These are phyloP conservation scores for Belonocnema kinseyi DNA, from an alignment of 1,140 invertebrate genomes.

Conservation along the genomic window DNA sequence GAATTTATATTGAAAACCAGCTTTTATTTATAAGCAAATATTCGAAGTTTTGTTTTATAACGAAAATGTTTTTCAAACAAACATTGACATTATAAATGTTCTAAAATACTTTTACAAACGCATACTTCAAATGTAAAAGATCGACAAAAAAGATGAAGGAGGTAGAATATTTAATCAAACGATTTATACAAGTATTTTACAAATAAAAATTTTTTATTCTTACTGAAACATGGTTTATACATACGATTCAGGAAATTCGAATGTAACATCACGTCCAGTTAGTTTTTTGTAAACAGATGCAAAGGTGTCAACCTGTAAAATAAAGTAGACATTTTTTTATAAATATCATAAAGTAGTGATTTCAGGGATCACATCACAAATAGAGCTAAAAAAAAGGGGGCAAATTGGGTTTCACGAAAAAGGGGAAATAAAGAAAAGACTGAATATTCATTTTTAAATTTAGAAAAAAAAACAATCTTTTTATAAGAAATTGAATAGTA, in stretches of 20 bases:
- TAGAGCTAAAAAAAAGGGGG: too few relatives aligned
- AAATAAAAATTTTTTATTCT: slow-evolving; percentile 34
- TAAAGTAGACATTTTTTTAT: slow-evolving; percentile 34
- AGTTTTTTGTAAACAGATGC: slow-evolving; percentile 98
- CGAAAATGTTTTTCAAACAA: too few relatives aligned
- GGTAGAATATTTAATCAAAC: neutral
- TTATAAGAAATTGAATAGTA: too few relatives aligned
- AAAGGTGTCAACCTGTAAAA: slow-evolving; percentile 96
- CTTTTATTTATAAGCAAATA: too few relatives aligned
- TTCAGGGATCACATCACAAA: too few relatives aligned
- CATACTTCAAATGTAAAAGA: neutral
- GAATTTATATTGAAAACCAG: too few relatives aligned
- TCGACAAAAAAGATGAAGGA: neutral
- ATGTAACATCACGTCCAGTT: slow-evolving; percentile 98
- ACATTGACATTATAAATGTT: too few relatives aligned
- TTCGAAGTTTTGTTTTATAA: too few relatives aligned
- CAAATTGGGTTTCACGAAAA: too few relatives aligned
- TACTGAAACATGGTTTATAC: slow-evolving; percentile 80
- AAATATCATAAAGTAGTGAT: neutral
- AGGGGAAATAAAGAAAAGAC: too few relatives aligned
- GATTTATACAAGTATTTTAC: neutral
- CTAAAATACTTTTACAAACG: too few relatives aligned
- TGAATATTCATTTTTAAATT: too few relatives aligned
- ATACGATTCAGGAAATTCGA: slow-evolving; percentile 99
- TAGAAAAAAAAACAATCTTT: neutral